phyloP scores from a whole-genome alignment of 1,140 invertebrate genomes.

The Varroa destructor region DNA sequence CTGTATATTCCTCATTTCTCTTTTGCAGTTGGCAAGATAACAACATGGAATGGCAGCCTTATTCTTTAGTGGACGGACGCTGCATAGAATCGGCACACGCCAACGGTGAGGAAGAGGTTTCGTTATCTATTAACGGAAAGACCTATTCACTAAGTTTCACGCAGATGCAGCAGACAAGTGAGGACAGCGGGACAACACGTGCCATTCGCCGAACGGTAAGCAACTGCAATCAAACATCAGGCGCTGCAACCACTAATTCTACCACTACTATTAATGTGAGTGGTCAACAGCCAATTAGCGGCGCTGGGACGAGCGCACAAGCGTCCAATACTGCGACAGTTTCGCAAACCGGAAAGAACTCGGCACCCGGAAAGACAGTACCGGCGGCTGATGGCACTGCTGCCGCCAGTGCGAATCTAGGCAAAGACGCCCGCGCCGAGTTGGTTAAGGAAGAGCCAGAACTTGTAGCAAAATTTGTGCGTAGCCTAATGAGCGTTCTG shows the following conservation, averaged over 20 bases:
- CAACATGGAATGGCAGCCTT: constrained; percentile 24
- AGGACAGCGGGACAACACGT: constrained; percentile 82
- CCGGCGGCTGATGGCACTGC: constrained; percentile 19
- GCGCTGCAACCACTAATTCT: too few relatives aligned
- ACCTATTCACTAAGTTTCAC: constrained; percentile 91
- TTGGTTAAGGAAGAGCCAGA: constrained; percentile 53
- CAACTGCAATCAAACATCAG: constrained; percentile 28
- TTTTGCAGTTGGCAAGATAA: constrained; percentile 18
- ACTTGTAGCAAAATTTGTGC: constrained; percentile 61
- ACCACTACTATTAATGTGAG: too few relatives aligned
- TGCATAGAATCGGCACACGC: constrained; percentile 53
- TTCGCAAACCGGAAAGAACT: constrained; percentile 32
- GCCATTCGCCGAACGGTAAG: constrained; percentile 61
- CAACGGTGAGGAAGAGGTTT: constrained; percentile 85
- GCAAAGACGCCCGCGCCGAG: constrained; percentile 51
- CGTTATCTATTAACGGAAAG: constrained; percentile 70
- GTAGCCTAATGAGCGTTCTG: constrained; percentile 68
- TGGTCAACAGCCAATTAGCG: not conserved
- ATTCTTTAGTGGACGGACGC: constrained; percentile 33
- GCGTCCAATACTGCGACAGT: constrained; percentile 29
- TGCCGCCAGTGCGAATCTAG: constrained; percentile 31
- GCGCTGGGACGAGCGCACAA: not conserved
- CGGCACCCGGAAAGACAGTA: not conserved
- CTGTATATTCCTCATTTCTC: too few relatives aligned
- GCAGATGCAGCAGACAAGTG: constrained; percentile 95